Conservation (phyloP, 2,797 vertebrate species). For the Tokudaia tokunoshimensis region DNA sequence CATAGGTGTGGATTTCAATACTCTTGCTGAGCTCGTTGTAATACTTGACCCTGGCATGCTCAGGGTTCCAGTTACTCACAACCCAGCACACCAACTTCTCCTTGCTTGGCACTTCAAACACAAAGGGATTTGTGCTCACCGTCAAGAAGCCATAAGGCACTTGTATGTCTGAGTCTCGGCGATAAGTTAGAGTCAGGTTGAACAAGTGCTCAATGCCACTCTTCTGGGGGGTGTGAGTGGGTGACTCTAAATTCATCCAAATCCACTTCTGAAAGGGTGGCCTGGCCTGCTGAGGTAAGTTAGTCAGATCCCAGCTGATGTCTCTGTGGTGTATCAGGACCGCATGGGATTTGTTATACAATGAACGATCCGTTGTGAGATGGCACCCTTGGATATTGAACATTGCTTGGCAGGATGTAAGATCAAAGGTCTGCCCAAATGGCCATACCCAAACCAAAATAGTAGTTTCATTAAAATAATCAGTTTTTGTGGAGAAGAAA, state of each 20-base stretch:
- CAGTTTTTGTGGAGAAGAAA: slow-evolving; percentile 93
- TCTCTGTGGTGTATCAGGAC: slow-evolving; percentile 97
- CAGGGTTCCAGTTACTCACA: slow-evolving; percentile 99
- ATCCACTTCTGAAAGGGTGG: slow-evolving; percentile 98
- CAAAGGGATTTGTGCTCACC: slow-evolving; percentile 92
- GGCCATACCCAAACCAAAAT: slow-evolving; percentile 98
- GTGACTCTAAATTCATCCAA: slow-evolving; percentile 99
- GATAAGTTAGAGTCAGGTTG: slow-evolving; percentile 98
- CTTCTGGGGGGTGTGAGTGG: slow-evolving; percentile 96
- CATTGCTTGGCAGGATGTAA: slow-evolving; percentile 94
- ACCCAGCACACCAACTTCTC: slow-evolving; percentile 98
- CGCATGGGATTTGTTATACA: slow-evolving; percentile 96
- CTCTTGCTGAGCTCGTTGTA: slow-evolving; percentile 98
- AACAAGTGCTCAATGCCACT: slow-evolving; percentile 96
- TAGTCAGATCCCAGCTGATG: slow-evolving; percentile 96
- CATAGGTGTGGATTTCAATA: slow-evolving; percentile 96
- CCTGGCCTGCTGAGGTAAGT: slow-evolving; percentile 94
- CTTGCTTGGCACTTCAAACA: slow-evolving; percentile 95
- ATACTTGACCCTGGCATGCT: slow-evolving; percentile 97
- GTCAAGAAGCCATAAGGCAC: slow-evolving; percentile 98
- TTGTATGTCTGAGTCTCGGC: slow-evolving; percentile 97
- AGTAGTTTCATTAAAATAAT: slow-evolving; percentile 94
- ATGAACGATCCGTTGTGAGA: slow-evolving; percentile 95
- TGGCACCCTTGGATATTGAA: slow-evolving; percentile 97
- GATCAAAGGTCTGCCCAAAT: slow-evolving; percentile 96